Percentiles rank a stretch among this genome's conserved stretches.
These are phyloP conservation scores for Umimayanthus chanpuru DNA, from an alignment of 92 coral and sea anemone genomes.

Conservation along the genomic window DNA sequence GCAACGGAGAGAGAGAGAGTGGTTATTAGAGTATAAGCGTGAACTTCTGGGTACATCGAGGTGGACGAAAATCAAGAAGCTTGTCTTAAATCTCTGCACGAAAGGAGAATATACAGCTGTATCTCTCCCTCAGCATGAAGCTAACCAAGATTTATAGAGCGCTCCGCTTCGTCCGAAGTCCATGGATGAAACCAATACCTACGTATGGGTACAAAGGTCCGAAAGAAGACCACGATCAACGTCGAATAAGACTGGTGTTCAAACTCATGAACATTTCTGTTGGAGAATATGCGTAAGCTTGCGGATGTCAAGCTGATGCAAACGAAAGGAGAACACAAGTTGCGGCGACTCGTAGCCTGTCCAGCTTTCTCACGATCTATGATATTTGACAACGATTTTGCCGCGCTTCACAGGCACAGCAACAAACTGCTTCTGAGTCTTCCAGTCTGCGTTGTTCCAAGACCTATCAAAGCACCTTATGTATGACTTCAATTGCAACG, in stretches of 20 bases:
- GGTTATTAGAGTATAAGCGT: no score
- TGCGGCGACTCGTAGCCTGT: not conserved
- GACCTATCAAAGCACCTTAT: no score
- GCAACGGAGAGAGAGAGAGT: no score
- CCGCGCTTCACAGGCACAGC: not conserved
- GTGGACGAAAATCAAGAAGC: no score
- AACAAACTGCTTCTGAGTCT: no score
- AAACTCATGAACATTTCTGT: not conserved
- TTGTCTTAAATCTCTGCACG: no score
- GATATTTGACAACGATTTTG: not conserved
- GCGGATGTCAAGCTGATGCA: not conserved
- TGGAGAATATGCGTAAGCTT: not conserved
- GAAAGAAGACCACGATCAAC: not conserved
- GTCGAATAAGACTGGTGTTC: not conserved
- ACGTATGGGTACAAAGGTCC: not conserved
- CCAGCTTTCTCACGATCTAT: not conserved
- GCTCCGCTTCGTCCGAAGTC: not conserved
- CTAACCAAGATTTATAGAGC: not conserved
- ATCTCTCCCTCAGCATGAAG: not conserved
- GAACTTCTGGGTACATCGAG: not conserved
- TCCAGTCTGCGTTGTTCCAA: no score
- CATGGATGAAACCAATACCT: not conserved
- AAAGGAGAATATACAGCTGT: no score
- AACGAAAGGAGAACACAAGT: not conserved
- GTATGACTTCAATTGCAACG: no score